Evolutionary conservation across 2,888 invertebrate species (phyloP), one percentile per base, ranked within the genome.

Genomic region (Plebejus melissa): DNA sequence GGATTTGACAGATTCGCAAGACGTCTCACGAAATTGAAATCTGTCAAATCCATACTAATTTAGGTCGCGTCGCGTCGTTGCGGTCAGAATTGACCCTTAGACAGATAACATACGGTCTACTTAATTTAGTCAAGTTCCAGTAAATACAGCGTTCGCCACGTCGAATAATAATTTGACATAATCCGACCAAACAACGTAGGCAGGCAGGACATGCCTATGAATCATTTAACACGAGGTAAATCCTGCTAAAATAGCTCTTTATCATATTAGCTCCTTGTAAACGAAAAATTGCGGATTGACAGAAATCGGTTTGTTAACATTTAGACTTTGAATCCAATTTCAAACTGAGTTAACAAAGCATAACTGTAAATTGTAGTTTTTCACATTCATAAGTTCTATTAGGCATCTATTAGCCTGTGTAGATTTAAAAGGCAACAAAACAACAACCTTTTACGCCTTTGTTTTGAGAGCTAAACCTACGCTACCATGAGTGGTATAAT

Each of bases 401-500:
- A n/a, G 7, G 1, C 22, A 22, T 22, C 3, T 2, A 58, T 13
- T 58, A n/a, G 7, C 22, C 22, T 22, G 1, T 60, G 28, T 60
- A 22, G 28, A 60, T 28, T 60, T 60, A 60, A 22, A 58, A n/a
- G 58, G 9, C 60, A 9, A 28, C 60, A 28, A 0, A 28, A 60
- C 22, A 60, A 54, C 16, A 54, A 54, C 16, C 54, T 11, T 50
- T 50, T 54, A 54, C 54, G 54, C 16, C 54, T 60, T 60, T 60
- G 22, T 58, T n/a, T 58, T 58, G 54, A 58, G 58, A 50, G 54
- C n/a, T 46, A 72, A 32, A 13, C 90, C 89, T 88, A 90, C 91
- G 84, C 88, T 77, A 77, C 89, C 87, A 83, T 87, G 87, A 86
- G 84, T 83, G 86, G 85, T 80, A 82, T 81, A 84, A 84, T 86